Evolutionary conservation across 2,888 invertebrate genomes (phyloP).

Genomic region (Diadegma fenestrale): DNA sequence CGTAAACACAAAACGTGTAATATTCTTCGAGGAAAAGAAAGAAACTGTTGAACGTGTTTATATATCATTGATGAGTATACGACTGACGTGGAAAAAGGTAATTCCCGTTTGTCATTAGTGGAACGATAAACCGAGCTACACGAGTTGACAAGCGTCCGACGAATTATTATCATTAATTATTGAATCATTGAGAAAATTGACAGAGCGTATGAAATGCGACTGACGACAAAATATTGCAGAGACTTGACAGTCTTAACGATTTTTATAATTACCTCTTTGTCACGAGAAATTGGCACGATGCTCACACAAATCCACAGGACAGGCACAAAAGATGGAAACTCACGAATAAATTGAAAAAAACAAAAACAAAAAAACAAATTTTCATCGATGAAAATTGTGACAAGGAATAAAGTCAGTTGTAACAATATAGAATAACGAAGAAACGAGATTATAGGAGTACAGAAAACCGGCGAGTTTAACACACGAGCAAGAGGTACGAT

Average conservation of each 20-base stretch:
- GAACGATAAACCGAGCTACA: not conserved
- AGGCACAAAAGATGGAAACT: slow-evolving; percentile 6
- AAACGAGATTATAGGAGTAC: not conserved
- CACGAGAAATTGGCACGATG: slow-evolving; percentile 13
- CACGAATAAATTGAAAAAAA: not conserved
- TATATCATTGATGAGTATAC: slow-evolving; percentile 9
- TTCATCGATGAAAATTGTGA: not conserved
- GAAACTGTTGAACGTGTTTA: slow-evolving; percentile 8
- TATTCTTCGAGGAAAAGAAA: slow-evolving; percentile 7
- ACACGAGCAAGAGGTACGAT: slow-evolving; percentile 16
- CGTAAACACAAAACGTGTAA: not conserved
- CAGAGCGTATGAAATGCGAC: too few relatives aligned
- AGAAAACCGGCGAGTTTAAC: slow-evolving; percentile 2
- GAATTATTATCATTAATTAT: not conserved
- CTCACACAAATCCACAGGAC: slow-evolving; percentile 19
- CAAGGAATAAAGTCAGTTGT: not conserved
- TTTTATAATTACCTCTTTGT: slow-evolving; percentile 14
- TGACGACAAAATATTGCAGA: not conserved
- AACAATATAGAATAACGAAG: not conserved
- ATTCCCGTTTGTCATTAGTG: not conserved
- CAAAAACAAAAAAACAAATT: not conserved
- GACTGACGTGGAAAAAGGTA: not conserved
- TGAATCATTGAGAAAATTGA: not conserved
- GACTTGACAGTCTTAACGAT: not conserved
- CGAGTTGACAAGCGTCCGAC: not conserved